Evolutionary conservation across 2,888 invertebrate species (phyloP).

Genomic region (Drosophila anomalata): DNA sequence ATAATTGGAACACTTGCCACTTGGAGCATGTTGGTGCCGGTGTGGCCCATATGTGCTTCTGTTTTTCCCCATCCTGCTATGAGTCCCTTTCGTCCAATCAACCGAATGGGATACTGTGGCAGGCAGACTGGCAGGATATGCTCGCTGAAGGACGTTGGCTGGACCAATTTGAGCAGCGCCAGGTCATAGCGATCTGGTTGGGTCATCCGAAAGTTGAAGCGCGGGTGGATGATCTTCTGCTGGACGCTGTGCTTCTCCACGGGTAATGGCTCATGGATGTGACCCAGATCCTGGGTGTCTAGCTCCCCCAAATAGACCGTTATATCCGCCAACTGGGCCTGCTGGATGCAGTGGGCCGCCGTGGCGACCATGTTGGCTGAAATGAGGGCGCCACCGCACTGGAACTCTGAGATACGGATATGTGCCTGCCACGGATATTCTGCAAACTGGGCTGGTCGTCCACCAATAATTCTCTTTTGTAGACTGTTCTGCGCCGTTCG

Average conservation of each 20-base stretch:
- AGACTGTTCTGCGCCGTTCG: constrained; percentile 85
- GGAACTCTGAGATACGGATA: constrained; percentile 91
- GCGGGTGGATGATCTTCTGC: constrained; percentile 91
- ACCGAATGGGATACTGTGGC: constrained; percentile 85
- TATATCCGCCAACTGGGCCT: constrained; percentile 89
- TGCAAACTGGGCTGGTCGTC: constrained; percentile 88
- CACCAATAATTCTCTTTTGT: constrained; percentile 92
- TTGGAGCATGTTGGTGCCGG: constrained; percentile 91
- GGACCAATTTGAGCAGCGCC: constrained; percentile 89
- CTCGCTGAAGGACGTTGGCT: constrained; percentile 86
- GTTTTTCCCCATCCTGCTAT: constrained; percentile 95
- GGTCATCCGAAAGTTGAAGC: constrained; percentile 91
- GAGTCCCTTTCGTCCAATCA: constrained; percentile 86
- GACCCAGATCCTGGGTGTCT: constrained; percentile 89
- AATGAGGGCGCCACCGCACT: constrained; percentile 93
- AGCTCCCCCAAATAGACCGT: constrained; percentile 91
- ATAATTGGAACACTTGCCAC: constrained; percentile 93
- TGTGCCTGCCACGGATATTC: constrained; percentile 95
- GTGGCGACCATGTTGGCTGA: constrained; percentile 90
- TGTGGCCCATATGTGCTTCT: constrained; percentile 88
- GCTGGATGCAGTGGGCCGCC: constrained; percentile 92
- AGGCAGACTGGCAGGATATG: constrained; percentile 93
- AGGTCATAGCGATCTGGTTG: constrained; percentile 93
- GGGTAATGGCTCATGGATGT: constrained; percentile 86
- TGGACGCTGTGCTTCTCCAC: constrained; percentile 88